Conservation (phyloP, 2,113 vertebrate genomes). For the Delphinus delphis region DNA sequence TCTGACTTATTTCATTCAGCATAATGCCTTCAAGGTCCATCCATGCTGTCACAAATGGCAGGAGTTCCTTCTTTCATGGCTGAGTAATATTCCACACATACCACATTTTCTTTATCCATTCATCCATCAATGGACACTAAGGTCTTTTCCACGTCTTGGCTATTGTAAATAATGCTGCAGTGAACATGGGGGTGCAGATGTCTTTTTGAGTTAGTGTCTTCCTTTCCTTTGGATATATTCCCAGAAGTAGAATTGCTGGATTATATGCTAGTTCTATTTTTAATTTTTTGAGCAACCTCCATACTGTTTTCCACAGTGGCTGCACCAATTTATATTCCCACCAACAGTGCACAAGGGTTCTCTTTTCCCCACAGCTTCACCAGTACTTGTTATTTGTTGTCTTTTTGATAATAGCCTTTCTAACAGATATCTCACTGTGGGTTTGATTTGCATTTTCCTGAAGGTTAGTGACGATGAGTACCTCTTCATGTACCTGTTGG, state of each 20-base stretch:
- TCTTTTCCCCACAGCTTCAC: background rate
- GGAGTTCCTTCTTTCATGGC: background rate
- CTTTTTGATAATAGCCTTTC: background rate
- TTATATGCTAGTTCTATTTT: background rate
- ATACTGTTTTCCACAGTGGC: background rate
- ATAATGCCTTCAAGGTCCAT: too few species aligned
- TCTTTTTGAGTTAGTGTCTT: background rate
- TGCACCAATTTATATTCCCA: background rate
- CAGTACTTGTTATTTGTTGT: background rate
- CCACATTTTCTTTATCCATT: background rate
- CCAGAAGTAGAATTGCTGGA: background rate
- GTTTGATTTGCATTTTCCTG: background rate
- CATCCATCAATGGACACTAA: background rate
- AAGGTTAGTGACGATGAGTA: background rate
- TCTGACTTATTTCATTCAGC: too few species aligned
- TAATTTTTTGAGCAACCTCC: background rate
- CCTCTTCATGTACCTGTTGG: background rate
- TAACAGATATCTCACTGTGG: background rate
- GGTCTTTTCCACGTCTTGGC: background rate
- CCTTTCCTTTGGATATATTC: background rate
- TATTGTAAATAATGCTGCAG: background rate
- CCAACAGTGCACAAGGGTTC: too few species aligned
- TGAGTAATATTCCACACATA: background rate
- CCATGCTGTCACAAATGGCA: too few species aligned
- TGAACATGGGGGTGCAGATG: background rate